Evolutionary conservation across 2,113 vertebrate species (phyloP).

Genomic region (Synchiropus splendidus): DNA sequence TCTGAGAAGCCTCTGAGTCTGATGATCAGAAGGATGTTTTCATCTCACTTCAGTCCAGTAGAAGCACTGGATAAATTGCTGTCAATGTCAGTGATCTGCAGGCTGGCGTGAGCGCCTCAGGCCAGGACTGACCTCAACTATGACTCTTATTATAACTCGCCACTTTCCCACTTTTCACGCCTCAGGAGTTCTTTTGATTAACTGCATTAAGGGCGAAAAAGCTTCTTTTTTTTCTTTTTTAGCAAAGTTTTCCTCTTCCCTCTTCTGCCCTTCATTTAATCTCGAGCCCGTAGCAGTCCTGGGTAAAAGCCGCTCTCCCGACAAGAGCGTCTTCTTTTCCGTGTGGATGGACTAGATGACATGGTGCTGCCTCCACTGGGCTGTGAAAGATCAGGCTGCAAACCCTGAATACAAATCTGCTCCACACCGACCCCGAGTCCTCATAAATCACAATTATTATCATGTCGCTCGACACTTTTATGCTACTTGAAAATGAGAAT

Average conservation of each 20-base stretch:
- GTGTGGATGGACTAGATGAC: background rate
- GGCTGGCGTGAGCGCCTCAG: constrained; percentile 1
- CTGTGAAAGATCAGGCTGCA: constrained; percentile 1
- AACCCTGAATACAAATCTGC: background rate
- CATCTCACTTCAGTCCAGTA: no score
- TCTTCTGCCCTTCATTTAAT: background rate
- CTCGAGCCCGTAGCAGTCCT: constrained; percentile 4
- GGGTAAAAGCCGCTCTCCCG: constrained; percentile 5
- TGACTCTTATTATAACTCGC: constrained; percentile 22
- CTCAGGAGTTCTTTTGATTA: constrained; percentile 10
- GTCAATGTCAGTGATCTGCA: background rate
- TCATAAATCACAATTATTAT: no score
- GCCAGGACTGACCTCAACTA: constrained; percentile 23
- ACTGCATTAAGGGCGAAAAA: constrained; percentile 17
- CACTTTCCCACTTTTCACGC: constrained; percentile 16
- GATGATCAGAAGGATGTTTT: no score
- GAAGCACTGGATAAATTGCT: no score
- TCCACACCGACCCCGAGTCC: no score
- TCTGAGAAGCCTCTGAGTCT: no score
- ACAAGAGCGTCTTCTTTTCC: no score
- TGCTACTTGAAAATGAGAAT: no score
- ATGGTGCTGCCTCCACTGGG: background rate
- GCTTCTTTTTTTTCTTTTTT: constrained; percentile 6
- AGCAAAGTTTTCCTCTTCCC: constrained; percentile 5
- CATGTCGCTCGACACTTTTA: no score